Percentiles rank a stretch among this genome's conserved stretches.
phyloP scores from a whole-genome alignment of 2,888 invertebrate genomes.

The Pyrgus malvae region DNA sequence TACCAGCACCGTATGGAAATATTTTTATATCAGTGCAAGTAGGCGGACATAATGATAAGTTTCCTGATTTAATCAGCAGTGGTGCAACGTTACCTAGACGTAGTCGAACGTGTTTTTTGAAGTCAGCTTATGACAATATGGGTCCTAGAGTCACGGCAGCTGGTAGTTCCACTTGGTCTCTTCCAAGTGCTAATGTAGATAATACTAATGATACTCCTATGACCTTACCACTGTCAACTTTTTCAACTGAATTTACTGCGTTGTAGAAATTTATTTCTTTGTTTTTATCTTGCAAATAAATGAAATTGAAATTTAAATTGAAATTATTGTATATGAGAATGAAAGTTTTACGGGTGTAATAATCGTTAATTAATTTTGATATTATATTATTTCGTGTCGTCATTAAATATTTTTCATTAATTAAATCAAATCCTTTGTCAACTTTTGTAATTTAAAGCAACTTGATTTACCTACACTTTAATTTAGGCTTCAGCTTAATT shows the following conservation, averaged over 20 bases:
- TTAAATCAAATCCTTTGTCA: too few species aligned
- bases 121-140: slow-evolving; percentile 93
- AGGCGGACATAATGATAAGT: slow-evolving; percentile 85
- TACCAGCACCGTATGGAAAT: slow-evolving; percentile 83
- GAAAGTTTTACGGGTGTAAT: too few species aligned
- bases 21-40: slow-evolving; percentile 94
- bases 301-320: too few species aligned
- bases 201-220: slow-evolving; percentile 48
- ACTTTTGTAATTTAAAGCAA: too few species aligned
- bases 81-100: slow-evolving; percentile 74
- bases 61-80: slow-evolving; percentile 88
- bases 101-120: slow-evolving; percentile 75
- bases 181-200: slow-evolving; percentile 82
- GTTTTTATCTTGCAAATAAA: too few species aligned
- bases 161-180: slow-evolving; percentile 92
- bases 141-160: slow-evolving; percentile 94
- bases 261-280: slow-evolving; percentile 46
- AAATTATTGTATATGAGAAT: too few species aligned
- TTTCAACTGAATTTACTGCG: slow-evolving; percentile 77
- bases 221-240: slow-evolving; percentile 60
- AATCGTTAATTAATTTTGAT: too few species aligned
- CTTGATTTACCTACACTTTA: too few species aligned
- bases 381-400: too few species aligned
- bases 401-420: too few species aligned
- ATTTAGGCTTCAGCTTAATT: too few species aligned